Conservation (phyloP, 1,140 invertebrate species). For the Acromyrmex echinatior region DNA sequence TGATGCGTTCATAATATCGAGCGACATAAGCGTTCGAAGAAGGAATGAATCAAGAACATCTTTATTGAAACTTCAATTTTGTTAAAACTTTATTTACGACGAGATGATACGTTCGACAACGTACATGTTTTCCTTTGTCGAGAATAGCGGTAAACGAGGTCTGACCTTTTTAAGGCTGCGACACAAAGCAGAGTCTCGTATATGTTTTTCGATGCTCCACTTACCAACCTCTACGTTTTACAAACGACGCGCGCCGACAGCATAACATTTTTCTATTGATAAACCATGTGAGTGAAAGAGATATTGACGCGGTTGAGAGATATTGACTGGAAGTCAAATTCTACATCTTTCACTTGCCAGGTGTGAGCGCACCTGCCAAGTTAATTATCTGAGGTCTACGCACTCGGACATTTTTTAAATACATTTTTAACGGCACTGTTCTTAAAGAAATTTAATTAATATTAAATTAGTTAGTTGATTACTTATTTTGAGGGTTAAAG, state of each 20-base stretch:
- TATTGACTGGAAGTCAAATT: background rate
- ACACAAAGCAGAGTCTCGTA: background rate
- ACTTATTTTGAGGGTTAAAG: too few relatives aligned
- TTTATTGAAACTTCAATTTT: background rate
- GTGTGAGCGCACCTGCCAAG: background rate
- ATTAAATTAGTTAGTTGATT: too few relatives aligned
- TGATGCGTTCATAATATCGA: too few relatives aligned
- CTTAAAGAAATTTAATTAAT: too few relatives aligned
- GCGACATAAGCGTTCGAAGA: background rate
- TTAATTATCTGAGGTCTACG: background rate
- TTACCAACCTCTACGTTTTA: background rate
- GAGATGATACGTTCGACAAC: background rate
- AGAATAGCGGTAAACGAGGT: background rate
- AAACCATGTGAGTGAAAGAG: background rate
- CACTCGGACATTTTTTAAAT: too few relatives aligned
- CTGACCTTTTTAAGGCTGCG: conserved; percentile 1
- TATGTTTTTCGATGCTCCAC: background rate
- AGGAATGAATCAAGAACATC: background rate
- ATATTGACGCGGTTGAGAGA: background rate
- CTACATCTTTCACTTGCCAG: background rate
- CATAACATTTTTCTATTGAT: background rate
- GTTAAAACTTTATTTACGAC: background rate
- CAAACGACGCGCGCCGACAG: background rate
- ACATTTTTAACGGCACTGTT: too few relatives aligned
- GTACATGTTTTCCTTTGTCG: background rate